Conservation (phyloP, 2,888 invertebrate species). For the Hesperia comma region DNA sequence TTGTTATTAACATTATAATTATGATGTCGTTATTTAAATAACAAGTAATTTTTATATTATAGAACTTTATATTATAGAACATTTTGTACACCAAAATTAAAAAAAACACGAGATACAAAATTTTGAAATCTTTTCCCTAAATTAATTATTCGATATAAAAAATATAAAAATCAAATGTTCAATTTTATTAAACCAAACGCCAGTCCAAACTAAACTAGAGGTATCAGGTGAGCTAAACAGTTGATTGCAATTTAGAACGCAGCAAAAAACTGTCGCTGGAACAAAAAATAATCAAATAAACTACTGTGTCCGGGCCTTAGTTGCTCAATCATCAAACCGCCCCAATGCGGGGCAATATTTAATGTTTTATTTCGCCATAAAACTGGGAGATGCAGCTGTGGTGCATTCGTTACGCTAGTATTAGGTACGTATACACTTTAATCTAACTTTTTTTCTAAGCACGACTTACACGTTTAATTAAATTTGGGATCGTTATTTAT, state of each 20-base stretch:
- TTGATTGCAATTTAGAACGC: background rate
- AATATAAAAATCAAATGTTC: too few species aligned
- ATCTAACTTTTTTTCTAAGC: slow-evolving; percentile 20
- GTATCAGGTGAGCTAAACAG: slow-evolving; percentile 21
- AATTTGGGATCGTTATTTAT: slow-evolving; percentile 5
- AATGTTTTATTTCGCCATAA: slow-evolving; percentile 77
- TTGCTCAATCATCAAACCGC: slow-evolving; percentile 59
- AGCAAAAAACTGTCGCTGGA: slow-evolving; percentile 10
- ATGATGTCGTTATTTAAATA: too few species aligned
- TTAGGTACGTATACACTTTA: slow-evolving; percentile 27
- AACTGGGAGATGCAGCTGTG: slow-evolving; percentile 69
- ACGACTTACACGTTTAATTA: slow-evolving; percentile 7
- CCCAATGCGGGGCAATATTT: slow-evolving; percentile 54
- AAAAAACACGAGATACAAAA: too few species aligned
- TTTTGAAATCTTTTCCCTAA: too few species aligned
- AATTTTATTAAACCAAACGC: background rate
- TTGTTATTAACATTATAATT: too few species aligned
- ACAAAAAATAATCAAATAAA: slow-evolving; percentile 33
- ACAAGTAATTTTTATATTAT: too few species aligned
- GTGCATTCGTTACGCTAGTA: slow-evolving; percentile 61
- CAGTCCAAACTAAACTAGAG: background rate
- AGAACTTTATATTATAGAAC: too few species aligned
- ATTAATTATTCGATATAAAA: too few species aligned
- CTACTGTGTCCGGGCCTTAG: slow-evolving; percentile 41
- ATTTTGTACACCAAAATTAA: too few species aligned